Evolutionary conservation across 2,888 invertebrate genomes (phyloP), one percentile per base, ranked within the genome.

Genomic region (Drosophila engyochracea): DNA sequence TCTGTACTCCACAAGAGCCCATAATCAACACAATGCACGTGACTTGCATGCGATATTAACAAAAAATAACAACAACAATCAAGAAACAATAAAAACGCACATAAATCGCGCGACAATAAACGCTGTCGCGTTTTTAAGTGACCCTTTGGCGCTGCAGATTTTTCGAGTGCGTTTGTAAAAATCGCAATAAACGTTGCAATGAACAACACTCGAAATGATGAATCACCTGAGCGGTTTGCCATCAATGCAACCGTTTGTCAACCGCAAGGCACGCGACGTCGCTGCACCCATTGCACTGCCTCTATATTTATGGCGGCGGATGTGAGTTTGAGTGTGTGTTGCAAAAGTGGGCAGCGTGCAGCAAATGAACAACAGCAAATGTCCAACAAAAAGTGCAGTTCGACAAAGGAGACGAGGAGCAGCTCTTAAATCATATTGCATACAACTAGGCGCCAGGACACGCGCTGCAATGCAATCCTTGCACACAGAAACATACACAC

Each of bases 161-260:
- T 58, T 79, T 89, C 74, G 78, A 92, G 92, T 92, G 91, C 91
- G 85, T 91, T 91, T 92, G 92, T 92, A 74, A 91, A 92, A 91
- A 91, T 89, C 85, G 89, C 91, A 92, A 92, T 92, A 92, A 92
- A 92, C 91, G 92, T 92, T 92, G 92, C 92, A 92, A 91, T 91
- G 83, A 92, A 92, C 85, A 86, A 79, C 85, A 91, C 92, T 92
- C 82, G 89, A 92, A 91, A 92, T 92, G 92, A 92, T 92, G 91
- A 91, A 92, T 92, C 92, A 92, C 92, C 92, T 92, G 89, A 59
- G 79, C 72, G 58, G 60, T 62, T 54, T 54, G 69, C 82, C 85
- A 81, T 81, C 86, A 85, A 87, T 87, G 85, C 85, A 87, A 79
- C 82, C 82, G 87, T 85, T 83, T 79, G 87, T 70, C 82, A 82